Evolutionary conservation across 1,140 invertebrate species (phyloP).

Genomic region (Hyposmocoma kahamanoa): DNA sequence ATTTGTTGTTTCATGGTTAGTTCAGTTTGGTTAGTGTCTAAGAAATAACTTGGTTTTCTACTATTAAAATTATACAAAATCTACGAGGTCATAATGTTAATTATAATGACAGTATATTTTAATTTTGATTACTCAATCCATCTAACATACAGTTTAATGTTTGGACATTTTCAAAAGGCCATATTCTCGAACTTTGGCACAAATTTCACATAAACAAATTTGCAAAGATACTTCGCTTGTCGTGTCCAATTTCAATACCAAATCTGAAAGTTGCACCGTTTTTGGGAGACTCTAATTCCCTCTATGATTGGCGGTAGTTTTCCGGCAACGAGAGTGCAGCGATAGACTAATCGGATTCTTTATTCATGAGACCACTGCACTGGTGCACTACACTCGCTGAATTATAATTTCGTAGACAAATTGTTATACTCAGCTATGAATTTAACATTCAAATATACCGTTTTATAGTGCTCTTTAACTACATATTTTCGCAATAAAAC

Average conservation of each 20-base stretch:
- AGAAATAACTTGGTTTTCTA: no score
- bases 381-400: not conserved
- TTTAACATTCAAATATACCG: no score
- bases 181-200: not conserved
- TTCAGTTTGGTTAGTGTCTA: not conserved
- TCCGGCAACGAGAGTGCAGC: not conserved
- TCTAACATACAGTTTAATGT: not conserved
- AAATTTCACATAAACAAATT: not conserved
- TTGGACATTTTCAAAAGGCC: not conserved
- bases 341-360: not conserved
- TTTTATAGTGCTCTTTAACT: no score
- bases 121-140: not conserved
- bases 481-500: no score
- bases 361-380: not conserved
- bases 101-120: not conserved
- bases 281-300: not conserved
- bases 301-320: not conserved
- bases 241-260: not conserved
- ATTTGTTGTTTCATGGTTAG: not conserved
- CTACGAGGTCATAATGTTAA: not conserved
- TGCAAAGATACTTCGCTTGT: not conserved
- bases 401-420: no score
- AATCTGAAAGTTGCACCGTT: not conserved
- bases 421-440: no score
- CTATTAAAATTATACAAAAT: no score